These are phyloP conservation scores for Tarsius wallacei DNA, from an alignment of 2,797 vertebrate species.

Conservation along the genomic window DNA sequence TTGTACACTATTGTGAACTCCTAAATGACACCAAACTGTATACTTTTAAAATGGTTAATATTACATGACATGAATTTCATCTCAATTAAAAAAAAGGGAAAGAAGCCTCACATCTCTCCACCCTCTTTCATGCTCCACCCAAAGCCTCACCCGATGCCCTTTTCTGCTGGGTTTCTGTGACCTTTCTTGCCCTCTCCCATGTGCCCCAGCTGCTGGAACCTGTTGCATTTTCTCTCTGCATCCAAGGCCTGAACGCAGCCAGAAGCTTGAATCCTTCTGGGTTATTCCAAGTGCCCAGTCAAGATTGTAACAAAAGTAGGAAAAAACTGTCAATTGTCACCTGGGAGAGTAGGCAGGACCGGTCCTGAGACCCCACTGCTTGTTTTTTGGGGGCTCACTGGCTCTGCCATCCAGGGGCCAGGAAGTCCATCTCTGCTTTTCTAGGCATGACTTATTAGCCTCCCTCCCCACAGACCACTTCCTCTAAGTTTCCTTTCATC, in stretches of 20 bases:
- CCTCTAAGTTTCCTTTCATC: background rate
- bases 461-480: no score
- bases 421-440: background rate
- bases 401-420: background rate
- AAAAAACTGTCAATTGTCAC: no score
- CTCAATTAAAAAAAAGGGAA: no score
- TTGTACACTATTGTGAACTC: background rate
- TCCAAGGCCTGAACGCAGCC: background rate
- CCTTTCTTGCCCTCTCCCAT: background rate
- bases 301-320: background rate
- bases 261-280: background rate
- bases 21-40: background rate
- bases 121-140: no score
- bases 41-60: background rate
- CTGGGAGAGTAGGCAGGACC: background rate
- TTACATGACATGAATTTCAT: background rate
- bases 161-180: background rate
- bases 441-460: background rate
- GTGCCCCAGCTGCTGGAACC: accelerated
- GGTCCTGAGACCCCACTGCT: background rate
- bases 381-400: background rate
- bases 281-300: background rate
- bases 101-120: background rate
- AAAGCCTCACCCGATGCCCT: accelerated
- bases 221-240: background rate